Evolutionary conservation across 2,888 invertebrate species (phyloP).

Genomic region (Acanthacorydalis orientalis): DNA sequence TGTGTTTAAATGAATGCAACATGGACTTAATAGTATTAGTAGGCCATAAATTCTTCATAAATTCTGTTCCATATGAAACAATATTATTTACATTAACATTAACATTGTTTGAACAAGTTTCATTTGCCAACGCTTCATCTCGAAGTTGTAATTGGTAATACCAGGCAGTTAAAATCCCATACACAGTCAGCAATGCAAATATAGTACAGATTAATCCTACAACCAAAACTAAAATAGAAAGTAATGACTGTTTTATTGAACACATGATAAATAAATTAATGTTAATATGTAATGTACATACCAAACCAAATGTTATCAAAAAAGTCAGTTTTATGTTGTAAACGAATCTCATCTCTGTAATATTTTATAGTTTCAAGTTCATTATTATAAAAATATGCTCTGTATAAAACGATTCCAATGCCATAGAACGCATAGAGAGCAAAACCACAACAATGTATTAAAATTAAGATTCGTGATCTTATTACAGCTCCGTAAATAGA

Average conservation of each 20-base stretch:
- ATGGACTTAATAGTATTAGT: neutral
- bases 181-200: neutral
- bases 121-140: neutral
- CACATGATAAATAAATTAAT: no score
- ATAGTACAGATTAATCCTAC: neutral
- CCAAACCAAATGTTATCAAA: no score
- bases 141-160: neutral
- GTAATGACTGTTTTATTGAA: no score
- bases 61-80: no score
- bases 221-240: no score
- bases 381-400: neutral
- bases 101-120: neutral
- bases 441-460: constrained; percentile 1
- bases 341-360: neutral
- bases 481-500: constrained; percentile 3
- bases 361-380: neutral
- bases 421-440: neutral
- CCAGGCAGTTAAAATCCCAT: neutral
- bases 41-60: neutral
- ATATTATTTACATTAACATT: no score
- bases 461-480: neutral
- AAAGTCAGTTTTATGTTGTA: no score
- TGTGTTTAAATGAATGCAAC: constrained; percentile 1
- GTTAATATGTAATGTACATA: no score
- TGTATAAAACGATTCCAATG: neutral